phyloP scores from a whole-genome alignment of 1,140 invertebrate genomes.

The Brachionus sp. region DNA sequence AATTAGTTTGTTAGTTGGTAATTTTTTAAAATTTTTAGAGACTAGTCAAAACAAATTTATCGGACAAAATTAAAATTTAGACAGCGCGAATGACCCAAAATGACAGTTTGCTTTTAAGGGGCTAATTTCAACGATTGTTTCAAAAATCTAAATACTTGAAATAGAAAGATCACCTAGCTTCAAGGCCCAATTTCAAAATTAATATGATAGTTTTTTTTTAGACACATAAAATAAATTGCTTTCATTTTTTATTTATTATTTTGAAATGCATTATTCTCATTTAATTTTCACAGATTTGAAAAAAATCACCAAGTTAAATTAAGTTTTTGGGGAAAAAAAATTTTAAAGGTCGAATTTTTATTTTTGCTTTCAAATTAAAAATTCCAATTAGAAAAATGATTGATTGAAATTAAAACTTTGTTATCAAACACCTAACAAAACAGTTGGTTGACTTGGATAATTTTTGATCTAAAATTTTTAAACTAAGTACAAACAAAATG shows the following conservation, averaged over 20 bases:
- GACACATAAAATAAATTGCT: neutral
- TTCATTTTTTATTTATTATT: neutral
- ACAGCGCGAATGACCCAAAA: too few species aligned
- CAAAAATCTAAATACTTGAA: neutral
- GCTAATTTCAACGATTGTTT: neutral
- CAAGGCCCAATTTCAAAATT: neutral
- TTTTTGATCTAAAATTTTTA: constrained; percentile 16
- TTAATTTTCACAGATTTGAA: too few species aligned
- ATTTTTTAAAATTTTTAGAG: neutral
- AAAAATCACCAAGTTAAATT: too few species aligned
- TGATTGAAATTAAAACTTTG: neutral
- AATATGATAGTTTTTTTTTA: neutral
- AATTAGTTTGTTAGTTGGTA: neutral
- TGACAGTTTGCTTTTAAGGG: neutral
- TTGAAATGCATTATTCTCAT: too few species aligned
- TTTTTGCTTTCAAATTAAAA: too few species aligned
- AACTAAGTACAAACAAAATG: neutral
- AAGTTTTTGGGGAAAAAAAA: too few species aligned
- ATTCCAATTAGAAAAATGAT: too few species aligned
- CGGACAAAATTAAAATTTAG: neutral
- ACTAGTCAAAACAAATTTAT: neutral
- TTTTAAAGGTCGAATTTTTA: too few species aligned
- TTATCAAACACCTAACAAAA: neutral
- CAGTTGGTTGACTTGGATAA: neutral
- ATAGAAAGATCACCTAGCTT: neutral